A percentile compares a stretch with the other conserved stretches of the same genome.
These are phyloP conservation scores for Triplophysa tibetana DNA, from an alignment of 2,113 vertebrate genomes.

Conservation along the genomic window DNA sequence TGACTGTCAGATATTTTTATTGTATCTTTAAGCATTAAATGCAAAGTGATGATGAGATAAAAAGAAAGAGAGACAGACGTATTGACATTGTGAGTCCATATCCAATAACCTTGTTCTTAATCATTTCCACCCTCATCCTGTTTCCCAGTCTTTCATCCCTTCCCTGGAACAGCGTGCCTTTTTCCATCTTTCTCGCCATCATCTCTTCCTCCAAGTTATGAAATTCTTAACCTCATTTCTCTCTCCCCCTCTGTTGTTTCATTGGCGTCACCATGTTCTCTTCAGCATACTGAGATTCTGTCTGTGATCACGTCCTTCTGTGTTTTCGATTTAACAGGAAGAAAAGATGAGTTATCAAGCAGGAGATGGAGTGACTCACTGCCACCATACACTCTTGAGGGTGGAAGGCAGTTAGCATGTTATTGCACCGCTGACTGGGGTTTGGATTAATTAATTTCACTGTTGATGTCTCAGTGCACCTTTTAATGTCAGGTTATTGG, in stretches of 20 bases:
- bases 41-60: conserved; percentile 18
- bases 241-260: neutral
- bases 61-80: neutral
- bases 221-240: neutral
- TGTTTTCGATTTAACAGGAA: conserved; percentile 5
- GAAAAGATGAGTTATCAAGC: conserved; percentile 12
- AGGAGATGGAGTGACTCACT: conserved; percentile 34
- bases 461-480: conserved; percentile 15
- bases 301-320: neutral
- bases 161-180: neutral
- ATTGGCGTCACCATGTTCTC: conserved; percentile 6
- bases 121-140: conserved; percentile 7
- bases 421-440: conserved; percentile 23
- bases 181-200: neutral
- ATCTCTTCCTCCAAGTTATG: neutral
- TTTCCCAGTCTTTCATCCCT: neutral
- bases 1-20: neutral
- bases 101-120: conserved; percentile 23
- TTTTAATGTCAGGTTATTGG: conserved; percentile 30
- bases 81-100: conserved; percentile 8
- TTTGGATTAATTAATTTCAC: conserved; percentile 26
- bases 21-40: conserved; percentile 22
- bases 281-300: neutral
- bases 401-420: conserved; percentile 9
- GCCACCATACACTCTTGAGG: neutral